Percentiles rank a stretch among this genome's conserved stretches.
Evolutionary conservation across 2,797 vertebrate species (phyloP).

Genomic region (Enteromius unitaeniatus): DNA sequence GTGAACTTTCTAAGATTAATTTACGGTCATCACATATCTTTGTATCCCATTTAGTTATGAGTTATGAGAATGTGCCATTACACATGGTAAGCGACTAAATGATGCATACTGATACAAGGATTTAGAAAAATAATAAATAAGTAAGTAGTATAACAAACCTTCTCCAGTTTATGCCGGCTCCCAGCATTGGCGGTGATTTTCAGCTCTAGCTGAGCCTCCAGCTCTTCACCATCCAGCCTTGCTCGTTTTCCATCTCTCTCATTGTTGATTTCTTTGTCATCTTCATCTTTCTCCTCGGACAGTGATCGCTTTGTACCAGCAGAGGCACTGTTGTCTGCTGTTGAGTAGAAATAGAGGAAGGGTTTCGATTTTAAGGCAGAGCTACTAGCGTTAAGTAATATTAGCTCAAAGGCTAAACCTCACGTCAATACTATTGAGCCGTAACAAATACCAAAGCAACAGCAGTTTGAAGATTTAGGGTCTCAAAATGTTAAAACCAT

Average conservation of each 20-base stretch:
- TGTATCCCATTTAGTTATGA: not conserved
- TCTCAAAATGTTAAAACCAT: not conserved
- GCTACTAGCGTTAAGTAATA: not conserved
- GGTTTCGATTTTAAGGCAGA: not conserved
- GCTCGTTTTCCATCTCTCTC: conserved; percentile 77
- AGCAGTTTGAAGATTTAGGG: not conserved
- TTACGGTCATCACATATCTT: not conserved
- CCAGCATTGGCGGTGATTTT: conserved; percentile 89
- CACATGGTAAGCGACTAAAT: not conserved
- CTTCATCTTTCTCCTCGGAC: conserved; percentile 70
- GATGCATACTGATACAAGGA: not conserved
- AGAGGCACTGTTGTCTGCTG: conserved; percentile 62
- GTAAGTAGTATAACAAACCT: conserved; percentile 71
- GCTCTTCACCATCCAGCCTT: conserved; percentile 82
- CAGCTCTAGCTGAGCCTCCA: conserved; percentile 93
- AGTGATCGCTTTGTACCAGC: conserved; percentile 78
- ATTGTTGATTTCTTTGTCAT: conserved; percentile 46
- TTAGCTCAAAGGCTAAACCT: not conserved
- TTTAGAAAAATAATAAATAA: not conserved
- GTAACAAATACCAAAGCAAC: not conserved
- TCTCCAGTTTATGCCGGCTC: conserved; percentile 88
- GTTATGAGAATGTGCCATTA: not conserved
- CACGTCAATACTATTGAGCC: not conserved
- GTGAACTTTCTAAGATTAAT: not conserved
- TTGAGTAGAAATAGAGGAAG: conserved; percentile 32